Evolutionary conservation across 1,140 invertebrate genomes (phyloP), one percentile per base, ranked within the genome.

Genomic region (Himalopsyche phryganea): DNA sequence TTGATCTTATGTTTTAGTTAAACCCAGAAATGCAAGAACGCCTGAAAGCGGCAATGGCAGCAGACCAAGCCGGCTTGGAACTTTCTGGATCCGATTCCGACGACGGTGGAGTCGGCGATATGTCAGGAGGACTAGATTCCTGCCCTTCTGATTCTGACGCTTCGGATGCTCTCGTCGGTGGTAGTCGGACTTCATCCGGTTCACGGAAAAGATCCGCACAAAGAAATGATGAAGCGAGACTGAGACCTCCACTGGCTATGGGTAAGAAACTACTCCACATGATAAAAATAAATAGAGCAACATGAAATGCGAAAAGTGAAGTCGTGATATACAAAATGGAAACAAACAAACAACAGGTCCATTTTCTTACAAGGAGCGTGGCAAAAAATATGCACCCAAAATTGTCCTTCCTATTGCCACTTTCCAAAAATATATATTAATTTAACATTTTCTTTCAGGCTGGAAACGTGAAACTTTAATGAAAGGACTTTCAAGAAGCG

Each of bases 401-500:
- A n/a, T n/a, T n/a, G n/a, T n/a, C n/a, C n/a, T n/a, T n/a, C n/a
- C n/a, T n/a, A n/a, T n/a, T n/a, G n/a, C n/a, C n/a, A n/a, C n/a
- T n/a, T n/a, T n/a, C n/a, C n/a, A n/a, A n/a, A n/a, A n/a, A n/a
- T n/a, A n/a, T n/a, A n/a, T n/a, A n/a, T n/a, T n/a, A n/a, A n/a
- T n/a, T n/a, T 28, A 28, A 28, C 9, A 13, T 40, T 56, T 38
- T 40, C 45, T 51, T 42, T 1, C 59, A 73, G 92, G 93, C 14
- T 98, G 94, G 94, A 88, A 88, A 66, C 76, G 95, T 35, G 88
- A 95, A 68, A 97, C 94, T 0, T 81, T 91, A 41, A 94, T 96
- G 56, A 85, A 86, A 63, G 88, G 90, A 32, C 79, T 95, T 6
- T 89, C 87, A 2, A 88, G 90, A 68, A 89, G 81, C 68, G 91